Conservation (phyloP, 53 echinoderm and acorn worm genomes). For the Arbacia lixula region DNA sequence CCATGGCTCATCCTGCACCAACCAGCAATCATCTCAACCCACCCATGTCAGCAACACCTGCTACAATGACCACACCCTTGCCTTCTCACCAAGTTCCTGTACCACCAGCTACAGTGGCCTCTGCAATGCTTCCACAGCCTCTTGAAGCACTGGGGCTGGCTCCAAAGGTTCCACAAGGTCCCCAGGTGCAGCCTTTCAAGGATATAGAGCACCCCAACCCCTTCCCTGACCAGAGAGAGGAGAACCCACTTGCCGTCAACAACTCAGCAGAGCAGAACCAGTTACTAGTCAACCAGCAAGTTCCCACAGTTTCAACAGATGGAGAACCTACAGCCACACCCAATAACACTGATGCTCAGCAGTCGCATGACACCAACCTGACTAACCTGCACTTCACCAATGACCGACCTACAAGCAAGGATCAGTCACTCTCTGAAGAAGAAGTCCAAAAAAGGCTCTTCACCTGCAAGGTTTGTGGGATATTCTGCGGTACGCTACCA, state of each 20-base stretch:
- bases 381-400: not conserved
- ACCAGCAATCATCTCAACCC: slow-evolving; percentile 23
- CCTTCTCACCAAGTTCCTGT: not conserved
- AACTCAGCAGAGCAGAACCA: not conserved
- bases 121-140: slow-evolving; percentile 26
- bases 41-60: not conserved
- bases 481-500: slow-evolving; percentile 35
- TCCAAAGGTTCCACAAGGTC: slow-evolving; percentile 6
- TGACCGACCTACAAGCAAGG: not conserved
- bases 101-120: not conserved
- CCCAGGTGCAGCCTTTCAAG: not conserved
- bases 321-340: not conserved
- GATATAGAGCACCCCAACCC: slow-evolving; percentile 9
- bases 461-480: slow-evolving; percentile 47
- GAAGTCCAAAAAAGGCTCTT: slow-evolving; percentile 47
- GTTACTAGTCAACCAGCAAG: not conserved
- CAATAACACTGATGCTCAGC: not conserved
- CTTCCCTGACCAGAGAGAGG: not conserved
- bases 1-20: not conserved
- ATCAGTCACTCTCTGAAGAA: slow-evolving; percentile 9
- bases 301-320: not conserved
- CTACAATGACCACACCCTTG: not conserved
- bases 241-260: not conserved
- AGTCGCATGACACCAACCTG: not conserved
- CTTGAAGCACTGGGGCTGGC: slow-evolving; percentile 47